Evolutionary conservation across 2,113 vertebrate genomes (phyloP), one percentile per base, ranked within the genome.

Genomic region (Bubo blakistoni): DNA sequence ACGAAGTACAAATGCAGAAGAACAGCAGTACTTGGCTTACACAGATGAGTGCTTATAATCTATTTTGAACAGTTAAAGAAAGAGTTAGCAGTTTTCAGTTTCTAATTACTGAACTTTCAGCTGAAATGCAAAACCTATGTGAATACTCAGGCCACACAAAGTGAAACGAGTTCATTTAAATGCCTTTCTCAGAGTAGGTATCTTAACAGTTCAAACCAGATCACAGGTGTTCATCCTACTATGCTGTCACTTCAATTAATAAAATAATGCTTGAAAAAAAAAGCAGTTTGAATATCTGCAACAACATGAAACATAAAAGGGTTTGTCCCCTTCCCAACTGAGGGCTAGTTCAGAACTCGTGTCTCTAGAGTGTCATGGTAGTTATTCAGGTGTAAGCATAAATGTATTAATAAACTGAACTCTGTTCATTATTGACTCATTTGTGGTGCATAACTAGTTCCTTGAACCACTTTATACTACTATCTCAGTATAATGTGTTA

Each of bases 271-370:
- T 70, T 51, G 9, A 13, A 6, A 86, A 88, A 80, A 90, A 58
- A 7, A 2, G 16, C 6, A 24, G 1, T 32, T 72, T 52, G 16
- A 76, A 83, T 0, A 0, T n/a, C 42, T 76, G 13, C 4, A 38
- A 74, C 4, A 83, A 80, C 57, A 4, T 49, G 8, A 71, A 86
- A n/a, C 10, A 34, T 57, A 79, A 29, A 25, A 81, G 15, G 5
- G 25, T 54, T 89, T 62, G 6, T 14, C 3, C 7, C 16, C 29
- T 83, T 93, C 36, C n/a, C 42, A 83, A 20, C 11, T 44, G 14
- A 79, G 13, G 22, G 18, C 9, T 55, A 67, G 13, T 76, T 86
- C 21, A 52, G 52, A 92, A 59, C 14, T 49, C 54, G 1, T 58
- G 21, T 80, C 67, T 77, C 24, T 51, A 30, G 24, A 40, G 21